Evolutionary conservation across 2,113 vertebrate genomes (phyloP), one percentile per base, ranked within the genome.

Genomic region (Anas platyrhynchos): DNA sequence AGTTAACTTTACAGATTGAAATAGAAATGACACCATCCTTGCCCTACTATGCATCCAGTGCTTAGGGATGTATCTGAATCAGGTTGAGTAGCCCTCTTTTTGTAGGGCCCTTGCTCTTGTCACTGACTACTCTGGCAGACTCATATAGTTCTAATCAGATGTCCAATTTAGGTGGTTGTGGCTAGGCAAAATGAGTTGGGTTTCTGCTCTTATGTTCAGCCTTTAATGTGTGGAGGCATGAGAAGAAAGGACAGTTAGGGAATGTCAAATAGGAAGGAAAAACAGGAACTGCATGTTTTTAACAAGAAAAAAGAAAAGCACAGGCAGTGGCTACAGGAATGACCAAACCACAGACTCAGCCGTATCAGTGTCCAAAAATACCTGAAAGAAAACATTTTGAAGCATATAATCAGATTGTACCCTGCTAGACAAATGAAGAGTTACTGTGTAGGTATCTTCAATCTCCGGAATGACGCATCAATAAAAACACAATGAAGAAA

Each of bases 251-350:
- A 43, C 15, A 50, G 17, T 55, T 26, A 31, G 34, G 0, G 6
- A 62, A 9, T 20, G 67, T 67, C 21, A 74, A 34, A 43, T 15
- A 63, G 14, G 27, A 86, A 58, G 6, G 22, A 41, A 69, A 92
- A 76, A 8, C 3, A 73, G 29, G 41, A 75, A 62, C 2, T 26
- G 0, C 4, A 1, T 16, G 12, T 13, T 48, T 73, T 55, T 76
- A 1, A 2, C 7, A 52, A 31, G 25, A 13, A 43, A 63, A 56
- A 43, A 8, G 0, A 0, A 7, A 16, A 25, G 32, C 32, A 32
- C 25, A 6, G n/a, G 23, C 8, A 26, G 34, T 7, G 12, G 16
- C 16, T 32, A 43, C 31, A 83, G 21, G 43, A 79, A 84, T 13
- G 23, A 23, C 9, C 61, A 93, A 67, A 71, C 21, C 46, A 88